Base-by-base conservation (phyloP, 2,888 invertebrate genomes). In the Ypsolopha scabrella region DNA sequence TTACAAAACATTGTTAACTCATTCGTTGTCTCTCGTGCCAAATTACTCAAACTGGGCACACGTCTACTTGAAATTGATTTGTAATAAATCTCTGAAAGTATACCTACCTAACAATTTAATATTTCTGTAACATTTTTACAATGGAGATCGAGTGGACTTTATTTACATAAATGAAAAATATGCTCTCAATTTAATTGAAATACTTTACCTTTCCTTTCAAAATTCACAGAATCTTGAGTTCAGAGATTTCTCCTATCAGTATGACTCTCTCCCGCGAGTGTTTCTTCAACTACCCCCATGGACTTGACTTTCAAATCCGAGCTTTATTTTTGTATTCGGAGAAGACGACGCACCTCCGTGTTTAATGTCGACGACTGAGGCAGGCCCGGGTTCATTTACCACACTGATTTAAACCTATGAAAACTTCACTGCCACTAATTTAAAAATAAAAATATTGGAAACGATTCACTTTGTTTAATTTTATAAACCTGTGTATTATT, bases 381-480 rank as follows among this genome's bases (percentile, higher is more conserved):
- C 78, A 75, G 73, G 62, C 70, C 72, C 71, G 69, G 75, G 62
- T 80, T 85, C 62, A 63, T 74, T 81, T 68, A 65, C 70, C 64
- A 70, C 60, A 63, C 70, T 73, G 73, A 76, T 72, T 50, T 24
- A 4, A 24, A 53, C 75, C 79, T 77, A 70, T 76, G 70, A 76
- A 68, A 80, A 81, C 79, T 86, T 85, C 85, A 86, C 85, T 86
- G 85, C 85, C 85, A 86, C 80, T 83, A 85, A 85, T 79, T 82
- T 83, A 85, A 85, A 80, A 83, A 83, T 83, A 82, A 85, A 81
- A 85, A 80, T 85, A 86, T 82, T 82, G 80, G 81, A 83, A 83
- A 82, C 64, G 71, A 78, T 60, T 7, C 2, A 14, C 54, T 56
- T 54, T 34, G 9, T 39, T 39, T 39, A 39, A n/a, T 39, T 39